Percentiles rank a stretch among this genome's conserved stretches.
Conservation (phyloP, 1,140 invertebrate genomes). For the Phymastichus coffea region DNA sequence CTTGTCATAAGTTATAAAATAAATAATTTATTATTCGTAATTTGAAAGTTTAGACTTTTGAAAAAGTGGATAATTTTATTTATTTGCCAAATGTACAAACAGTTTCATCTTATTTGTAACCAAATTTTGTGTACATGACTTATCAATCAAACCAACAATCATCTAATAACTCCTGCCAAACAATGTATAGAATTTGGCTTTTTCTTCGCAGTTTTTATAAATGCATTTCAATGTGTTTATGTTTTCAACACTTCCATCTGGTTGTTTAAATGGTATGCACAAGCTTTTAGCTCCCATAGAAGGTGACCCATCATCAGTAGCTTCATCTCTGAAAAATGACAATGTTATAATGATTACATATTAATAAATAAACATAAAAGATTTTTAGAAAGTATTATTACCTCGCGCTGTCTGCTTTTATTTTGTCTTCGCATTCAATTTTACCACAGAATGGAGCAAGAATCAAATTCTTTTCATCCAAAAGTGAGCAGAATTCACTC, state of each 20-base stretch:
- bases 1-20: too few relatives aligned
- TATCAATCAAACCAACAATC: too few relatives aligned
- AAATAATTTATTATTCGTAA: too few relatives aligned
- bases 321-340: conserved; percentile 56
- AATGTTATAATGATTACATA: too few relatives aligned
- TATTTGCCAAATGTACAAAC: too few relatives aligned
- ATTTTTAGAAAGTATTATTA: conserved; percentile 44
- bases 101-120: too few relatives aligned
- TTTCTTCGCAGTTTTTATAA: conserved; percentile 79
- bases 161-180: conserved; percentile 96
- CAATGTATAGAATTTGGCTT: conserved; percentile 84
- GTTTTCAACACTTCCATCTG: conserved; percentile 57
- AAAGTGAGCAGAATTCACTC: conserved; percentile 74
- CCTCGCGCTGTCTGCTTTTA: conserved; percentile 94
- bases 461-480: conserved; percentile 85
- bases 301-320: conserved; percentile 75
- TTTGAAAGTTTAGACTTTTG: too few relatives aligned
- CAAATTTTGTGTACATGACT: too few relatives aligned
- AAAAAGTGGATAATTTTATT: too few relatives aligned
- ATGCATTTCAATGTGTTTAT: conserved; percentile 78
- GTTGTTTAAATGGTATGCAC: conserved; percentile 95
- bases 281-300: conserved; percentile 98
- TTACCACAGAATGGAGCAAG: conserved; percentile 93
- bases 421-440: conserved; percentile 86
- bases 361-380: not conserved